Base-by-base conservation (phyloP, 2,888 invertebrate genomes). In the Stenotaenia linearis region DNA sequence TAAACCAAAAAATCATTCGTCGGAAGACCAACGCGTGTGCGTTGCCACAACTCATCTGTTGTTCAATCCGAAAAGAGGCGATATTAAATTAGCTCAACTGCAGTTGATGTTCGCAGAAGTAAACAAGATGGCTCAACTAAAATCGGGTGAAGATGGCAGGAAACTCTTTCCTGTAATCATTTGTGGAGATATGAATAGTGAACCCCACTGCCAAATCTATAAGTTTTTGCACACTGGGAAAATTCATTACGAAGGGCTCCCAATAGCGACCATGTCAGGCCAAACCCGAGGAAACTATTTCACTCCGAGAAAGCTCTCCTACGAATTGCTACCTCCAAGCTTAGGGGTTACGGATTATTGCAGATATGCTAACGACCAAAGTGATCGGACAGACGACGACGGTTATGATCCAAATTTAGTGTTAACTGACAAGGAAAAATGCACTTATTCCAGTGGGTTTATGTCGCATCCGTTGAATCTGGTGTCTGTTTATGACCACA, bases 41-140 rank as follows among this genome's bases (percentile, higher is more conserved):
- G 90, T 98, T 0, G 94, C 95, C 3, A 98, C 96, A 12, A 98
- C 98, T 0, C 99, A 99, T 87, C 88, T 99, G 75, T 88, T 98
- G 10, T 99, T 93, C 86, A 98, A 98, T 88, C 96, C 95, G 0
- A 91, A 88, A 82, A 89, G 98, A 50, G 91, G 93, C 23, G 98
- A 98, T 85, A 91, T 98, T 0, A 91, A 97, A 82, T 88, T 98
- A 35, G 96, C 94, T 0, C 98, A 99, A 87, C 88, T 93, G 50
- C 92, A 93, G 84, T 85, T 95, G 40, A 88, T 99, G 9, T 87
- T 99, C 12, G 91, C 94, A 0, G 95, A 96, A 86, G 88, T 99
- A 4, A 94, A 96, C 82, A 89, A 92, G 83, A 90, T 95, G 82
- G 90, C 94, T 0, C 25, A 28, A 69, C 91, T 89, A 83, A 86